Evolutionary conservation across 2,888 invertebrate genomes (phyloP).

Genomic region (Stenotaenia linearis): DNA sequence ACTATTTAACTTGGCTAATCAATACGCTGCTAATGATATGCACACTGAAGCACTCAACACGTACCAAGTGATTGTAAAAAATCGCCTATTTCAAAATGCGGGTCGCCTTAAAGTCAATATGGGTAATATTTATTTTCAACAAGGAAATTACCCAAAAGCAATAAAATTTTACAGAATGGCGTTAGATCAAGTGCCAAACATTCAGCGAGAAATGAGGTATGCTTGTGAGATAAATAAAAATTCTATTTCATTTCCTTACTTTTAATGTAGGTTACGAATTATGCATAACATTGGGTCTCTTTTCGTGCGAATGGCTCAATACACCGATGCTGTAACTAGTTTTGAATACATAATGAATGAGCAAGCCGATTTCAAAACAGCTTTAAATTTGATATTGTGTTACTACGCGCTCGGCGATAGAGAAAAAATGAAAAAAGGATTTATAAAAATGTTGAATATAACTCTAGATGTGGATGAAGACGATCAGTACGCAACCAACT

Average conservation of each 20-base stretch:
- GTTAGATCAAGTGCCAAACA: constrained; percentile 85
- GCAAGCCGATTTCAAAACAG: constrained; percentile 78
- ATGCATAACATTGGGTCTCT: constrained; percentile 96
- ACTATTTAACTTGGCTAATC: constrained; percentile 89
- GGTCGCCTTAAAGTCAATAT: constrained; percentile 93
- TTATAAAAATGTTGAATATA: constrained; percentile 81
- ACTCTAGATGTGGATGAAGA: constrained; percentile 72
- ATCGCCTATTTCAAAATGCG: constrained; percentile 88
- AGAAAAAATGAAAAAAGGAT: constrained; percentile 88
- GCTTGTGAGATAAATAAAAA: too few relatives aligned
- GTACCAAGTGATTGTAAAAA: constrained; percentile 87
- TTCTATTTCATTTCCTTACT: neutral
- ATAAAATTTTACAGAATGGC: constrained; percentile 98
- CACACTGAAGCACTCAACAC: constrained; percentile 93
- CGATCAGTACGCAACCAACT: constrained; percentile 47
- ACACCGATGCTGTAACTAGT: constrained; percentile 90
- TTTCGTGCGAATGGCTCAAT: constrained; percentile 92
- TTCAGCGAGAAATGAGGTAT: constrained; percentile 85
- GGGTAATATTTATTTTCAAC: constrained; percentile 94
- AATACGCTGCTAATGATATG: constrained; percentile 90
- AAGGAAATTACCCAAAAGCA: constrained; percentile 85
- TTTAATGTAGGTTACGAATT: constrained; percentile 73
- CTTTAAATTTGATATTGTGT: constrained; percentile 82
- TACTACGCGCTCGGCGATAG: constrained; percentile 83
- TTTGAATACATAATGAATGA: constrained; percentile 98